Evolutionary conservation across 2,113 vertebrate species (phyloP), one percentile per base, ranked within the genome.

Genomic region (Caracal caracal): DNA sequence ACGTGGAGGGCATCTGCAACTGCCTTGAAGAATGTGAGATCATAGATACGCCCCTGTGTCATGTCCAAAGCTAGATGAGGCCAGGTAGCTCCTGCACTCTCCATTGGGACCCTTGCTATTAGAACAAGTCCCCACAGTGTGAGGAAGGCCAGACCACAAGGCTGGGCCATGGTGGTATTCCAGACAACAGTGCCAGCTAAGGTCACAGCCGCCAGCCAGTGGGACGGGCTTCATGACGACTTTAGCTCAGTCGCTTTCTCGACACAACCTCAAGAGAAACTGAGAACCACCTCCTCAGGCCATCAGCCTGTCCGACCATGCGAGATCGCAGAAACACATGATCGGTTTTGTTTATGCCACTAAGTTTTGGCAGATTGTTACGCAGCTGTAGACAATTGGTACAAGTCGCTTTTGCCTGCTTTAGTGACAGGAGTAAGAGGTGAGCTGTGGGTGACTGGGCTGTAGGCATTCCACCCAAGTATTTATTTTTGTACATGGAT

Each of bases 111-210:
- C 8, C 33, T 6, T 10, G 12, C 35, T 37, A 0, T 4, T 43
- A 43, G 11, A 49, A 17, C 35, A 10, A 26, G 43, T 0, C 10
- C 12, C 37, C 12, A 24, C 0, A 12, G 30, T 8, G 35, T 71
- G n/a, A 30, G 37, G 33, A 92, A 10, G 12, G 2, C 16, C 12
- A 7, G 24, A 12, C 11, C 33, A 13, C 8, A 15, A 3, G 47
- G 17, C 0, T 0, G 16, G 79, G 20, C 3, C 22, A 20, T 0
- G 1, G 2, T 35, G 49, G 10, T 24, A 15, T 28, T 22, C 10
- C 4, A 1, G 47, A 6, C n/a, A 49, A 9, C 33, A 17, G 37
- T 12, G 10, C 6, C n/a, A 49, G 53, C n/a, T 16, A 2, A 1
- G 61, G 35, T 6, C 7, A 40, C 0, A 20, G 35, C 20, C 30